Conservation (phyloP, 2,888 invertebrate genomes). For the Colostygia pectinataria region DNA sequence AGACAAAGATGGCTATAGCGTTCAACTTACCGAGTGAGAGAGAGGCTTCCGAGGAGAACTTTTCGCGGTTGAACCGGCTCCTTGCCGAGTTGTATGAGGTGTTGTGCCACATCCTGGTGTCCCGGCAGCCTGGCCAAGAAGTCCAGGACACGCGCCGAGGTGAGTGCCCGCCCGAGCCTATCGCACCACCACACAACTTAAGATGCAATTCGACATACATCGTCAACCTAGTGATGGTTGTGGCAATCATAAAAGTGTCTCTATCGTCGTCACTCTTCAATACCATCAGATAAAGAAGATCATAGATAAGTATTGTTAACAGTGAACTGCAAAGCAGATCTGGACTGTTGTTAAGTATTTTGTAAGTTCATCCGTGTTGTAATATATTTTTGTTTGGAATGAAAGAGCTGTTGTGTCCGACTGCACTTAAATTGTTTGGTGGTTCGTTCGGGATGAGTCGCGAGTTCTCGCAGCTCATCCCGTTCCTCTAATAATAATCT, state of each 20-base stretch:
- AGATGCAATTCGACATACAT: slow-evolving; percentile 84
- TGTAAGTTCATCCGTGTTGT: slow-evolving; percentile 72
- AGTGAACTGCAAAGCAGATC: slow-evolving; percentile 80
- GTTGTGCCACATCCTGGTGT: slow-evolving; percentile 80
- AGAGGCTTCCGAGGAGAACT: slow-evolving; percentile 82
- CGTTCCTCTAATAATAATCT: slow-evolving; percentile 54
- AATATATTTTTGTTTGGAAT: slow-evolving; percentile 50
- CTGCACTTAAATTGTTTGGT: slow-evolving; percentile 82
- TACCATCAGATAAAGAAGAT: slow-evolving; percentile 77
- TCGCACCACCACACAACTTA: slow-evolving; percentile 81
- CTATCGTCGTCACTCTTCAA: slow-evolving; percentile 80
- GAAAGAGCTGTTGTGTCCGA: slow-evolving; percentile 78
- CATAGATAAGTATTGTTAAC: slow-evolving; percentile 77
- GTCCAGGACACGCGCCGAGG: slow-evolving; percentile 76
- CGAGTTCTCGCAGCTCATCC: slow-evolving; percentile 49
- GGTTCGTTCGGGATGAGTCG: slow-evolving; percentile 59
- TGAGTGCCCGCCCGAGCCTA: slow-evolving; percentile 79
- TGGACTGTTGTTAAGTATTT: slow-evolving; percentile 80
- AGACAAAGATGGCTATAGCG: slow-evolving; percentile 82
- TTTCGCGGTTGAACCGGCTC: slow-evolving; percentile 82
- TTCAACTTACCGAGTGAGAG: slow-evolving; percentile 82
- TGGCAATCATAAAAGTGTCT: slow-evolving; percentile 79
- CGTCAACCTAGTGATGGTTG: slow-evolving; percentile 80
- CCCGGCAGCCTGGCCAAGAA: slow-evolving; percentile 77
- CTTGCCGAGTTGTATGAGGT: slow-evolving; percentile 82